Base-by-base conservation (phyloP, 2,797 vertebrate species). In the Sebastes flavidus region DNA sequence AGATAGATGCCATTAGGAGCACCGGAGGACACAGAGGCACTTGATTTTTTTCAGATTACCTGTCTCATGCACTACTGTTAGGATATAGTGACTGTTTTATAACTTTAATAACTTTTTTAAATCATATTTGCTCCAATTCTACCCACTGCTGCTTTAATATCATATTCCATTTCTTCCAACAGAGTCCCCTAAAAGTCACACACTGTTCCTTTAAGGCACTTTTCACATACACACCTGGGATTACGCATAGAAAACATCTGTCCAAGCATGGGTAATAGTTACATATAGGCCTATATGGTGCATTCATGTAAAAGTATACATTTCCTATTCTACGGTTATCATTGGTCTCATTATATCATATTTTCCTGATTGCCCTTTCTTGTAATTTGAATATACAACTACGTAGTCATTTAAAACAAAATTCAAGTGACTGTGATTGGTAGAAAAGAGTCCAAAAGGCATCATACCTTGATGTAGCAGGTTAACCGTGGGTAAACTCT, bases 391-490 rank as follows among this genome's bases (percentile, higher is more conserved):
- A 63, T 65, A 9, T 52, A 62, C 18, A 55, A 52, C 42, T 65
- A 25, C 13, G 2, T 11, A 8, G 1, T 34, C 12, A 22, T 5
- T 30, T 11, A 20, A 29, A 65, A 60, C 16, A 49, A 42, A 46
- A 42, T 16, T 18, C 5, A 49, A 36, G 20, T n/a, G 25, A 54
- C 1, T 67, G 58, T 36, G 46, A 38, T n/a, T 52, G 16, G 24
- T 61, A 49, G 20, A 65, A 61, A 74, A 68, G 5, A 42, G 8
- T 29, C 18, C 9, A 58, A 72, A 86, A 27, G 25, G 6, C 6
- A 56, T 4, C 67, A 65, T 94, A 98, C 97, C 97, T 97, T 97
- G 90, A 99, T 97, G 85, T 97, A 98, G 70, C 81, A 73, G 16
- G 93, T 87, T n/a, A 98, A 93, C 55, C 90, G 94, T 65, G 97